These are phyloP conservation scores for Cataglyphis altisquamis DNA, from an alignment of 2,888 invertebrate genomes.

Conservation along the genomic window DNA sequence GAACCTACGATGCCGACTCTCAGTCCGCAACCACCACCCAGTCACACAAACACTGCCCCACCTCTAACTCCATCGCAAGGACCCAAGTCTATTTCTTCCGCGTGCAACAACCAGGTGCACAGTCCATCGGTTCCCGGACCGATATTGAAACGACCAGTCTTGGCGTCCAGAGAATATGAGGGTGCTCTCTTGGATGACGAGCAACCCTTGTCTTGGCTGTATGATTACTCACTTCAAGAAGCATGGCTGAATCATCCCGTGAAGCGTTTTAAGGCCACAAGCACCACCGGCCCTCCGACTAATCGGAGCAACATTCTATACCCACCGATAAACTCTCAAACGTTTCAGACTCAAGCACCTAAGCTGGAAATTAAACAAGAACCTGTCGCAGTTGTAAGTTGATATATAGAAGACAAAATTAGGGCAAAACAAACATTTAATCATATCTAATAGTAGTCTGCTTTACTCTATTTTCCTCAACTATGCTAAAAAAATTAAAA, in stretches of 20 bases:
- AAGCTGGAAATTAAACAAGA: slow-evolving; percentile 90
- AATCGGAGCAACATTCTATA: slow-evolving; percentile 88
- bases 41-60: slow-evolving; percentile 84
- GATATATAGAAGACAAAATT: neutral
- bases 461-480: no score
- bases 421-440: neutral
- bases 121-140: slow-evolving; percentile 71
- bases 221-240: slow-evolving; percentile 93
- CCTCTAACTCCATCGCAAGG: slow-evolving; percentile 86
- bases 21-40: slow-evolving; percentile 90
- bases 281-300: slow-evolving; percentile 82
- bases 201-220: slow-evolving; percentile 92
- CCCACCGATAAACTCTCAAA: slow-evolving; percentile 88
- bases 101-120: slow-evolving; percentile 81
- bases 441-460: neutral
- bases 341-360: slow-evolving; percentile 85
- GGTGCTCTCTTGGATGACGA: slow-evolving; percentile 93
- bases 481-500: neutral
- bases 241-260: slow-evolving; percentile 95
- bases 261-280: slow-evolving; percentile 91
- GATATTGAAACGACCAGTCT: slow-evolving; percentile 91
- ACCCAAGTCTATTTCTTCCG: slow-evolving; percentile 82
- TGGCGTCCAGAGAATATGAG: slow-evolving; percentile 93
- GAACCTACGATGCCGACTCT: slow-evolving; percentile 91
- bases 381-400: slow-evolving; percentile 85